phyloP scores from a whole-genome alignment of 2,113 vertebrate species.

The Psephotus haematonotus region DNA sequence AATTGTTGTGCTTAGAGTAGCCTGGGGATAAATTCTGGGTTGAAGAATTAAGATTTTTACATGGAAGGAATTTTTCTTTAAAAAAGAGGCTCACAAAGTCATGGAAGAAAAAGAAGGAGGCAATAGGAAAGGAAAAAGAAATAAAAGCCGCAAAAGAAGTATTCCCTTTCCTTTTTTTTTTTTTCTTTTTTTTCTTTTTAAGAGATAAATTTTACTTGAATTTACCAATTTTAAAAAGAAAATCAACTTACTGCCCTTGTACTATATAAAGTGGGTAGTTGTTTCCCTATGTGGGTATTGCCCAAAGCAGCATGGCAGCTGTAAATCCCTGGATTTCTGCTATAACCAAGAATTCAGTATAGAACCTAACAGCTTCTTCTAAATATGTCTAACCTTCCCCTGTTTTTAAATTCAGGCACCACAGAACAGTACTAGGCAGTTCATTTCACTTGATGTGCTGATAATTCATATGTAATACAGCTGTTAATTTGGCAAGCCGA shows the following conservation, averaged over 20 bases:
- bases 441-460: not conserved
- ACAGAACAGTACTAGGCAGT: not conserved
- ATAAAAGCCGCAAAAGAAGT: accelerated
- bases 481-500: not conserved
- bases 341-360: not conserved
- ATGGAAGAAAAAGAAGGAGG: not conserved
- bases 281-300: not conserved
- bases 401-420: slow-evolving; percentile 2
- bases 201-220: not conserved
- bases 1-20: not conserved
- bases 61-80: not conserved
- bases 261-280: not conserved
- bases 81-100: not conserved
- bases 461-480: slow-evolving; percentile 4
- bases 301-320: not conserved
- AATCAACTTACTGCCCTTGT: not conserved
- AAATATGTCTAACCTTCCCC: not conserved
- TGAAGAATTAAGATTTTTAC: not conserved
- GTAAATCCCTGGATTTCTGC: not conserved
- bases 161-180: accelerated
- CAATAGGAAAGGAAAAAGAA: not conserved
- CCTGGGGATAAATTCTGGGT: not conserved
- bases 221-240: not conserved
- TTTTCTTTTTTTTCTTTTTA: not conserved
- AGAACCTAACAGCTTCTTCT: not conserved